Evolutionary conservation across 2,888 invertebrate species (phyloP), one percentile per base, ranked within the genome.

Genomic region (Drosophila prostipennis): DNA sequence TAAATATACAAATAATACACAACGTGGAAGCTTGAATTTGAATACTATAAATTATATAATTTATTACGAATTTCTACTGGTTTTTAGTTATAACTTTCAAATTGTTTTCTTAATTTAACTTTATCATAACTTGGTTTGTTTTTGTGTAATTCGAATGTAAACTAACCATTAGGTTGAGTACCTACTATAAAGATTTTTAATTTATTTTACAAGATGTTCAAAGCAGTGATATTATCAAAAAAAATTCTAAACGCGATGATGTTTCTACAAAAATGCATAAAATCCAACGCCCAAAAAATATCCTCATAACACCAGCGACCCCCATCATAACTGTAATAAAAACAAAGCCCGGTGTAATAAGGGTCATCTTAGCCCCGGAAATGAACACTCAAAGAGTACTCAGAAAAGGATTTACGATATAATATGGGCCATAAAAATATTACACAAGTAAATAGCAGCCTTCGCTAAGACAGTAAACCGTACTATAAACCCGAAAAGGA

Each of bases 401-500:
- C 45, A 34, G 65, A 68, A 55, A 32, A 26, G 55, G 65, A 45
- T 67, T 65, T 65, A 65, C 39, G 39, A 63, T 13, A n/a, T 29
- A 36, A 58, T 49, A 36, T 45, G 19, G 23, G 42, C 48, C 43
- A 72, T 61, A 61, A 71, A 70, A 49, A 42, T 71, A 68, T 61
- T 72, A 71, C 51, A 68, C 69, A 55, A 68, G 56, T 34, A 46
- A 36, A 34, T n/a, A 34, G 26, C 40, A 45, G 45, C 61, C 46
- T 37, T 55, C 55, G 36, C 42, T 23, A 23, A 19, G 37, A 29
- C 29, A 46, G 45, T 10, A 19, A 19, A 42, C 40, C 16, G n/a
- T 7, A 29, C 39, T 19, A 43, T 45, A 60, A 43, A 51, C 10
- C 43, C 43, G 13, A 36, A 61, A 59, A 61, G 29, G 37, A 40